A percentile compares a stretch with the other conserved stretches of the same genome.
Conservation (phyloP, 2,888 invertebrate species). For the Callosobruchus maculatus region DNA sequence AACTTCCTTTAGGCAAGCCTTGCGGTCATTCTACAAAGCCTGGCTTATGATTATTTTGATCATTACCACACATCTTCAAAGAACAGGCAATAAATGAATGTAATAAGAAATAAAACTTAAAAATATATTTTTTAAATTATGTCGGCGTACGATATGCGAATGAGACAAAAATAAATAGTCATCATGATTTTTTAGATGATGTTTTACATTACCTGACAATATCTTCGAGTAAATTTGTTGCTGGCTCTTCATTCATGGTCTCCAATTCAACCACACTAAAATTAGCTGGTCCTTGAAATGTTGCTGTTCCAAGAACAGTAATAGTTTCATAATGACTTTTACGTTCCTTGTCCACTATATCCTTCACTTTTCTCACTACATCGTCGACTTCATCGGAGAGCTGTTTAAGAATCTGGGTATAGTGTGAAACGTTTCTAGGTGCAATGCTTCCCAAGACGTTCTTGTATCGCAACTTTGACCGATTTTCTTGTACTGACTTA, state of each 20-base stretch:
- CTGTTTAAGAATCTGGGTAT: not conserved
- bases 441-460: not conserved
- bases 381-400: not conserved
- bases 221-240: slow-evolving; percentile 37
- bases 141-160: too few species aligned
- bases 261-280: slow-evolving; percentile 32
- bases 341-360: not conserved
- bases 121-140: too few species aligned
- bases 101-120: too few species aligned
- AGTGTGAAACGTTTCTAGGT: not conserved
- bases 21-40: too few species aligned
- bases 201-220: slow-evolving; percentile 27
- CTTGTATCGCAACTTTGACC: not conserved
- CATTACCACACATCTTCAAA: too few species aligned
- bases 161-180: too few species aligned
- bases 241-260: slow-evolving; percentile 38
- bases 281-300: slow-evolving; percentile 4
- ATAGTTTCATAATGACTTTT: not conserved
- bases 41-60: too few species aligned
- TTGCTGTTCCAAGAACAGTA: not conserved
- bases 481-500: not conserved
- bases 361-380: not conserved
- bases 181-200: not conserved
- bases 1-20: too few species aligned
- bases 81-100: too few species aligned